phyloP scores from a whole-genome alignment of 2,113 vertebrate species.

The Opisthocomus hoazin region DNA sequence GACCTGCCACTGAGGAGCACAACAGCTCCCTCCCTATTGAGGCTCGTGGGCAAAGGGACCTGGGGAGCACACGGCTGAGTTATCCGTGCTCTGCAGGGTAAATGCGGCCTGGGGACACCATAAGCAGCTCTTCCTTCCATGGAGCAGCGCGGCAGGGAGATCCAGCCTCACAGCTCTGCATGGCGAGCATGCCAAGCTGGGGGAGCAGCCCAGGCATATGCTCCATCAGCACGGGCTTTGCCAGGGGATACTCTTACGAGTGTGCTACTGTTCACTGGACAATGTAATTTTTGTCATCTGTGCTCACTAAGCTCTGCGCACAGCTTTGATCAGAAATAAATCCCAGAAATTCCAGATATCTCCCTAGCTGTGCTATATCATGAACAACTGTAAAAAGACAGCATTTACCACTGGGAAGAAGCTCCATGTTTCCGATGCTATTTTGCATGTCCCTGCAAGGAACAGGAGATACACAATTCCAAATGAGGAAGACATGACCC shows the following conservation, averaged over 20 bases:
- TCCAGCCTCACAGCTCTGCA: neutral
- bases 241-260: neutral
- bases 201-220: neutral
- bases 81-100: fast-evolving
- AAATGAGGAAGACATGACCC: neutral
- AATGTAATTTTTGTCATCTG: neutral
- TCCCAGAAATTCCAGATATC: conserved; percentile 30
- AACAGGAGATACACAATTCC: neutral
- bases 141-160: fast-evolving
- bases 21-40: neutral
- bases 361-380: neutral
- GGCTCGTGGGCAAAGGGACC: neutral
- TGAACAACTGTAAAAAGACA: neutral
- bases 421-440: neutral
- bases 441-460: neutral
- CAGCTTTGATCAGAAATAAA: conserved; percentile 43
- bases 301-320: neutral
- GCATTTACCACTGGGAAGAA: neutral
- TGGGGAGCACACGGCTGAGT: fast-evolving
- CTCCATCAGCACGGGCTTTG: fast-evolving
- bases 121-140: neutral
- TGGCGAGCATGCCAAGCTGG: fast-evolving
- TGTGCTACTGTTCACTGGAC: neutral
- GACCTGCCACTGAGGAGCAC: neutral
- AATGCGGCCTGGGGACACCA: neutral